phyloP scores from a whole-genome alignment of 2,113 vertebrate genomes.

The Etheostoma cragini region DNA sequence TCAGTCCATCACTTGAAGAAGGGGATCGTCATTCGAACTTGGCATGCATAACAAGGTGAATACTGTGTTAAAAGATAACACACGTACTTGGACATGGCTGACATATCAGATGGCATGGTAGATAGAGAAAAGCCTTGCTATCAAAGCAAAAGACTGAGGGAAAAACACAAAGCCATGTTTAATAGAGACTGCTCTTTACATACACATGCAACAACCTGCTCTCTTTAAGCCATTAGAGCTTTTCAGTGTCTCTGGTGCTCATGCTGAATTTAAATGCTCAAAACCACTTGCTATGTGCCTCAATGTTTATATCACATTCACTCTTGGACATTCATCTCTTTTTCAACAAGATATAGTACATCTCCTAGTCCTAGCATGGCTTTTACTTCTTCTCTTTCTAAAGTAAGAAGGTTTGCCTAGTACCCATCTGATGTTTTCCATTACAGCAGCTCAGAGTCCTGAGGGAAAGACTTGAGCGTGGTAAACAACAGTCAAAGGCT shows the following conservation, averaged over 20 bases:
- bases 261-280: conserved; percentile 42
- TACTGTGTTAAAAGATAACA: conserved; percentile 32
- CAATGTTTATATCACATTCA: conserved; percentile 16
- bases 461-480: conserved; percentile 65
- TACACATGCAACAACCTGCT: conserved; percentile 16
- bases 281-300: conserved; percentile 29
- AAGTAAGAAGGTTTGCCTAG: conserved; percentile 44
- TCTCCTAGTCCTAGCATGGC: neutral
- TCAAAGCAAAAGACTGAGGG: conserved; percentile 1
- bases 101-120: conserved; percentile 48
- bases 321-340: conserved; percentile 24
- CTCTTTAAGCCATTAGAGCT: conserved; percentile 22
- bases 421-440: conserved; percentile 76
- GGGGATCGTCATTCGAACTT: conserved; percentile 35
- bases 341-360: conserved; percentile 5
- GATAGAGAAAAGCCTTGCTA: conserved; percentile 46
- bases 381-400: conserved; percentile 13
- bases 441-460: conserved; percentile 63
- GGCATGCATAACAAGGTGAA: conserved; percentile 58
- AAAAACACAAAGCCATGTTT: neutral
- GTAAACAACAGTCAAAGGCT: conserved; percentile 79
- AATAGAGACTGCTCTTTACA: conserved; percentile 32
- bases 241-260: conserved; percentile 22
- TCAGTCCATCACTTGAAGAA: conserved; percentile 55
- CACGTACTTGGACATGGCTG: conserved; percentile 30